Base-by-base conservation (phyloP, 1,140 invertebrate species). In the Plectus sambesii region DNA sequence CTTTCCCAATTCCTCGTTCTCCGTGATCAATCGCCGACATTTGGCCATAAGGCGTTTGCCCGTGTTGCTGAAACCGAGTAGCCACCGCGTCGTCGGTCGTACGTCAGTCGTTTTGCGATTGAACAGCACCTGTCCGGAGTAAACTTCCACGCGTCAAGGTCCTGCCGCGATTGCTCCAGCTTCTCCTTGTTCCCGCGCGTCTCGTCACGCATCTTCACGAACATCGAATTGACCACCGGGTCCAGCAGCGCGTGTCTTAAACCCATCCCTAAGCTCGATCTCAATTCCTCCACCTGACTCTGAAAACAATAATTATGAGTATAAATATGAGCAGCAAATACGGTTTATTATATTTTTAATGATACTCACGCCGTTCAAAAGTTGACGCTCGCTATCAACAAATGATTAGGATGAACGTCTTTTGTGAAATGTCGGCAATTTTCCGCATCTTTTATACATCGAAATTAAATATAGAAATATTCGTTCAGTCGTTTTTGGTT, bases 41-140 rank as follows among this genome's bases (percentile, higher is more conserved):
- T 93, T 94, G 3, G 89, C 87, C 89, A 98, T 96, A 48, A 98
- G 74, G 53, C 89, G 81, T 74, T 96, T 96, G 17, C 90, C 90
- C 29, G 88, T 94, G 75, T 93, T 87, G 53, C 80, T 81, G 62
- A 38, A 74, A 69, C 19, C 33, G 36, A 45, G 40, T 53, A 38
- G 53, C 53, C 41, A 42, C 38, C 38, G 5, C 40, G 40, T n/a
- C 23, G 9, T 22, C 40, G 8, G 8, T 12, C 49, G 15, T 8
- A 6, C 41, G 30, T 33, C 17, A n/a, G n/a, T 12, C n/a, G n/a
- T 12, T 33, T 33, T 33, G 30, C 12, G 30, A 33, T 33, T 33
- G 12, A 12, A 33, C 17, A 55, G 58, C 70, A 82, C 81, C 87
- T 93, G 73, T 97, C 90, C 25, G 90, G 87, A 17, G 89, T 96